Evolutionary conservation across 64 coral and sea anemone species (phyloP), one percentile per base, ranked within the genome.

Genomic region (Hydrozoanthus tunicans): DNA sequence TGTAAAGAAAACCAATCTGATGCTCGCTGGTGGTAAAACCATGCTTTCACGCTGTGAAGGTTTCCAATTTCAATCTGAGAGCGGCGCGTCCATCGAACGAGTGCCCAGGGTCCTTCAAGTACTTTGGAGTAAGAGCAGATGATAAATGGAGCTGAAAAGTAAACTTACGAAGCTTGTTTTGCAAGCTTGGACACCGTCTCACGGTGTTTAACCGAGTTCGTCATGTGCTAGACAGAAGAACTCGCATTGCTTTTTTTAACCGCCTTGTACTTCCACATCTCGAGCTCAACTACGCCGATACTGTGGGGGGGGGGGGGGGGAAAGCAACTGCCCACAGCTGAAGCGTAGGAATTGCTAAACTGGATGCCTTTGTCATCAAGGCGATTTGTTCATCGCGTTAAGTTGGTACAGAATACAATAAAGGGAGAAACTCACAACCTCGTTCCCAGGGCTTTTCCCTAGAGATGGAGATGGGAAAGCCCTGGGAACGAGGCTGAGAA

Each of bases 1-100:
- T 55, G 70, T 89, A 23, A 89, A 89, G 64, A 89, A 89, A 58
- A 89, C 85, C 63, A 89, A 89, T 74, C 68, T 89, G 63, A 89
- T 89, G 85, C 85, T 89, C 20, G 20, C 20, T 20, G 20, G 20
- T 20, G 20, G 20, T 20, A 20, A 20, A 20, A 20, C 20, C 20
- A 20, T 20, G 20, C 20, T 20, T 20, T 20, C 20, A 20, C 20
- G 20, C 20, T 20, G 20, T 20, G 20, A 89, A 73, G 66, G 77
- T 89, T 72, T 89, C 81, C 43, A 60, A 53, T 85, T 85, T 66
- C 81, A 85, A 85, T 75, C 27, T 75, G 72, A 75, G 72, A 58
- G 55, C 79, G 80, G 80, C 26, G 80, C 80, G 80, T 82, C 80
- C 80, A 82, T 82, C 60, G 80, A 82, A 82, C 80, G 80, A 82